These are phyloP conservation scores for Palythoa grandiflora DNA, from an alignment of 92 coral and sea anemone species.

Conservation along the genomic window DNA sequence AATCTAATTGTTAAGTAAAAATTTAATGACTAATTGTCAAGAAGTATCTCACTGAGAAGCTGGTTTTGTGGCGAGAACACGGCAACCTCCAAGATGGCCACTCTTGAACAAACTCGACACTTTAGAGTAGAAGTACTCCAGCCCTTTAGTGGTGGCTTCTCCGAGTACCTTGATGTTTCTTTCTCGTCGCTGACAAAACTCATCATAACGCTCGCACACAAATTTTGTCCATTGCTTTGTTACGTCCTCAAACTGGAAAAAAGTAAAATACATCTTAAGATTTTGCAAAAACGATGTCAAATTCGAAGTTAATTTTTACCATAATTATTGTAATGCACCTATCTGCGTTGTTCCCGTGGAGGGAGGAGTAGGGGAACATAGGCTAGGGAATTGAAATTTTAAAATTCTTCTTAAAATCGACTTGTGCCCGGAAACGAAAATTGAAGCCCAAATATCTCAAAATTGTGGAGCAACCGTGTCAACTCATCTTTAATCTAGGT, in stretches of 20 bases:
- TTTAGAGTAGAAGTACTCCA: slow-evolving; percentile 70
- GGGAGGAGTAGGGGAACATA: no score
- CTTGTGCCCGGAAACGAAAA: no score
- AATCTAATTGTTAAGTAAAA: neutral
- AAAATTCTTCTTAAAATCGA: no score
- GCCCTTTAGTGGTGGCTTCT: slow-evolving; percentile 68
- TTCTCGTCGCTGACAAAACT: slow-evolving; percentile 63
- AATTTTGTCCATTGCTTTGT: slow-evolving; percentile 65
- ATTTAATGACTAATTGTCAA: neutral
- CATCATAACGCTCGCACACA: slow-evolving; percentile 54
- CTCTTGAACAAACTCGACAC: slow-evolving; percentile 36
- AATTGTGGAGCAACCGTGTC: no score
- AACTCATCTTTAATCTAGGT: no score
- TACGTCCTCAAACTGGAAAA: slow-evolving; percentile 70
- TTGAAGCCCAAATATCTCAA: no score
- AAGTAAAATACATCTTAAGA: neutral
- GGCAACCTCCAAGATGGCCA: slow-evolving; percentile 75
- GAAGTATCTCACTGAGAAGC: neutral
- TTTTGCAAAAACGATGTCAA: no score
- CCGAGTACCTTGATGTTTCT: slow-evolving; percentile 78
- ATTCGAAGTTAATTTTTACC: no score
- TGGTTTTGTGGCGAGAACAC: slow-evolving; percentile 74
- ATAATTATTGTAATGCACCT: no score
- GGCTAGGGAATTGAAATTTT: no score
- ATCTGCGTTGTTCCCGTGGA: no score